A percentile compares a stretch with the other conserved stretches of the same genome.
These are phyloP conservation scores for Dusona sp. DNA, from an alignment of 2,888 invertebrate species.

Conservation along the genomic window DNA sequence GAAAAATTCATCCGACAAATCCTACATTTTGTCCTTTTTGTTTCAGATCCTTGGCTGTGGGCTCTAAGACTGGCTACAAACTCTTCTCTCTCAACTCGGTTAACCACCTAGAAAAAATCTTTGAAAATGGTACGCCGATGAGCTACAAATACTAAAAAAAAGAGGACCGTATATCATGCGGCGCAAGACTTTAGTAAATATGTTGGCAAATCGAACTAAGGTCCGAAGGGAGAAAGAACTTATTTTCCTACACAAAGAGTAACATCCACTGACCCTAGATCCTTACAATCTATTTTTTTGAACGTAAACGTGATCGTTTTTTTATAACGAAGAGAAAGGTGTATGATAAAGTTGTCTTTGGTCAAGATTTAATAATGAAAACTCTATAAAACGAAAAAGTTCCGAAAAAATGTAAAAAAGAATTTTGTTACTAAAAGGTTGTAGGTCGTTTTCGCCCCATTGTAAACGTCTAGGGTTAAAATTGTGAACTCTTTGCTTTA, in stretches of 20 bases:
- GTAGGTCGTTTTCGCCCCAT: too few relatives aligned
- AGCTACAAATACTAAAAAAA: not conserved
- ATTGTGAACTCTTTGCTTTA: not conserved
- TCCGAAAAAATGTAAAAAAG: too few relatives aligned
- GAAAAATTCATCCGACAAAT: not conserved
- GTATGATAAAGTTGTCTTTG: too few relatives aligned
- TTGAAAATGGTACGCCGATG: conserved; percentile 89
- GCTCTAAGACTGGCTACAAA: conserved; percentile 95
- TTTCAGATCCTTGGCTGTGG: conserved; percentile 95
- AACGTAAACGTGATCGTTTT: too few relatives aligned
- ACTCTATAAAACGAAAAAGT: too few relatives aligned
- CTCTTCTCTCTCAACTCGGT: conserved; percentile 93
- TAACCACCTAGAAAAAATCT: conserved; percentile 95
- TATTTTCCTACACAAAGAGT: not conserved
- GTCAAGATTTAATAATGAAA: too few relatives aligned
- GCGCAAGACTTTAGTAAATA: not conserved
- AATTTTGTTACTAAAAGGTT: too few relatives aligned
- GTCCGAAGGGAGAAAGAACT: too few relatives aligned
- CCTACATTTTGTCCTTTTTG: conserved; percentile 58
- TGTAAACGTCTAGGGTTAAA: too few relatives aligned
- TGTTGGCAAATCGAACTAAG: not conserved
- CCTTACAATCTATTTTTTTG: too few relatives aligned
- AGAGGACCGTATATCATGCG: not conserved
- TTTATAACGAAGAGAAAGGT: too few relatives aligned
- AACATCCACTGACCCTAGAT: too few relatives aligned